Evolutionary conservation across 2,888 invertebrate genomes (phyloP).

Genomic region (Chironomus riparius): DNA sequence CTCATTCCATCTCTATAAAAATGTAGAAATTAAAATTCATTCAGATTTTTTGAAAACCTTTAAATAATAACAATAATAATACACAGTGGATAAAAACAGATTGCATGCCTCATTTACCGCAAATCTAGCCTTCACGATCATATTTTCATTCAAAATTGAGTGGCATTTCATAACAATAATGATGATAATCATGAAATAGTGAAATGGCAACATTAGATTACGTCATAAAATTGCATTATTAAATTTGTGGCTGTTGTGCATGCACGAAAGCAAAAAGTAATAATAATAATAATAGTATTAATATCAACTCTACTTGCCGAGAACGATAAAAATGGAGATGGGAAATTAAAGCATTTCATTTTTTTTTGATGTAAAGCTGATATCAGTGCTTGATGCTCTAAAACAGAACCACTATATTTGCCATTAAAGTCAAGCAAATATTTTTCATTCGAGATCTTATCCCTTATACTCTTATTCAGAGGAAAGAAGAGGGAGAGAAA

Average conservation of each 20-base stretch:
- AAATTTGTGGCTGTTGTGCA: background rate
- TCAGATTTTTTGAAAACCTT: too few relatives aligned
- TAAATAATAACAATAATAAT: too few relatives aligned
- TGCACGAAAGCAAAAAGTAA: background rate
- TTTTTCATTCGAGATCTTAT: background rate
- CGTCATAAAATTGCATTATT: background rate
- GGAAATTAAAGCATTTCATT: too few relatives aligned
- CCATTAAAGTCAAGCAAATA: too few relatives aligned
- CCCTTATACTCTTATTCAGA: background rate
- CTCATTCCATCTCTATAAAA: too few relatives aligned
- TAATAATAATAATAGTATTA: too few relatives aligned
- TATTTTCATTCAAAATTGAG: background rate
- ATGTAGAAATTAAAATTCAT: too few relatives aligned
- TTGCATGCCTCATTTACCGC: background rate
- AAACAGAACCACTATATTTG: too few relatives aligned
- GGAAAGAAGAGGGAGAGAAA: too few relatives aligned
- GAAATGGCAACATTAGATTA: background rate
- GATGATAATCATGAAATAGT: background rate
- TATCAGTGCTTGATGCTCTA: too few relatives aligned
- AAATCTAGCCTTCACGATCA: background rate
- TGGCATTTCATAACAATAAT: background rate
- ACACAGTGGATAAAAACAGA: too few relatives aligned
- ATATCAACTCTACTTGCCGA: background rate
- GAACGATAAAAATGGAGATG: background rate
- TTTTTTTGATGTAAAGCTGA: too few relatives aligned